These are phyloP conservation scores for Holothuria glaberrima DNA, from an alignment of 35 echinoderm and acorn worm species.

Conservation along the genomic window DNA sequence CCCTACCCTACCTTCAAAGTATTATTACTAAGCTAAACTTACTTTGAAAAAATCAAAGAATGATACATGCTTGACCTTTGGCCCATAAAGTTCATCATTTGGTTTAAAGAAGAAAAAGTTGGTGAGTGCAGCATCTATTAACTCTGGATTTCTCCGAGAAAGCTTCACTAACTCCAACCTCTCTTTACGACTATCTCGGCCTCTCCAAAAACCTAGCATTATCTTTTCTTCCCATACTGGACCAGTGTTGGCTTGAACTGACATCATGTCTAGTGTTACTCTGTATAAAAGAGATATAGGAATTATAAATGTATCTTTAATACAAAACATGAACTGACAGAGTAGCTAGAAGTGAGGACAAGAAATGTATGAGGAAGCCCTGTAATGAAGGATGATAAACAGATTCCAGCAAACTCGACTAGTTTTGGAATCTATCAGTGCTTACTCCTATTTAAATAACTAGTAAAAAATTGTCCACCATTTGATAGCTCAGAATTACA, in stretches of 20 bases:
- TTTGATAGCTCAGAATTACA: too few relatives aligned
- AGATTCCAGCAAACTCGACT: too few relatives aligned
- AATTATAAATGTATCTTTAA: not conserved
- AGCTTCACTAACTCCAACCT: conserved; percentile 88
- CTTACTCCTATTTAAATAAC: too few relatives aligned
- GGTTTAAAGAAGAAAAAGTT: conserved; percentile 91
- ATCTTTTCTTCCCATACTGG: conserved; percentile 91
- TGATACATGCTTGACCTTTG: conserved; percentile 93
- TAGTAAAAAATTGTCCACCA: too few relatives aligned
- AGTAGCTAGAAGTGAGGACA: too few relatives aligned
- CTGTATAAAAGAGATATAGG: conserved; percentile 50
- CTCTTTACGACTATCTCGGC: conserved; percentile 86
- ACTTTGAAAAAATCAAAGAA: conserved; percentile 99
- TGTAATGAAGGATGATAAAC: too few relatives aligned
- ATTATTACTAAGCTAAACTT: not conserved
- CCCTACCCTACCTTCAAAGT: too few relatives aligned
- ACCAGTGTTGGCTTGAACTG: conserved; percentile 95
- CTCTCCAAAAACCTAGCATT: conserved; percentile 89
- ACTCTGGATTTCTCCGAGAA: conserved; percentile 72
- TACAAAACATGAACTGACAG: not conserved
- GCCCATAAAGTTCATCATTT: conserved; percentile 86
- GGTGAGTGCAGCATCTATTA: conserved; percentile 91
- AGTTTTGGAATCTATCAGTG: too few relatives aligned
- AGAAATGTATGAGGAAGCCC: too few relatives aligned
- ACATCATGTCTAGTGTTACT: conserved; percentile 94